Percentiles rank a stretch among this genome's conserved stretches.
Evolutionary conservation across 2,888 invertebrate genomes (phyloP).

Genomic region (Stomorhina lunata): DNA sequence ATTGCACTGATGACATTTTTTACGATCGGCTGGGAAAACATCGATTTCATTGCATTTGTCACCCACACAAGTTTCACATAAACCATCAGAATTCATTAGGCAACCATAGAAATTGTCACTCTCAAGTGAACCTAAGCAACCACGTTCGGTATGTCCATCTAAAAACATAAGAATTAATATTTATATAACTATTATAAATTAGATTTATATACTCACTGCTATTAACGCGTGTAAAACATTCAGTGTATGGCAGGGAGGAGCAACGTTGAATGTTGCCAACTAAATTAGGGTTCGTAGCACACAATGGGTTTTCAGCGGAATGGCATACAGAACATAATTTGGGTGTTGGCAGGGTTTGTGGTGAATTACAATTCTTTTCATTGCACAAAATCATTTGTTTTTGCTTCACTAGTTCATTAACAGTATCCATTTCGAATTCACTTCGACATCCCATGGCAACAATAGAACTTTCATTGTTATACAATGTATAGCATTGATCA

Average conservation of each 20-base stretch:
- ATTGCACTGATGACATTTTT: constrained; percentile 74
- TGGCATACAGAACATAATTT: constrained; percentile 72
- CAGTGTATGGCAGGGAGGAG: constrained; percentile 71
- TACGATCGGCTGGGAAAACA: constrained; percentile 72
- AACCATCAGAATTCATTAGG: constrained; percentile 66
- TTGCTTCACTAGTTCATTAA: constrained; percentile 70
- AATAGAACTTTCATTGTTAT: constrained; percentile 65
- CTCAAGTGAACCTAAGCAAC: constrained; percentile 71
- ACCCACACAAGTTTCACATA: constrained; percentile 71
- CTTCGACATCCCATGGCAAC: constrained; percentile 76
- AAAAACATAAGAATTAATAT: constrained; percentile 13
- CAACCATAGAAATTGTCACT: constrained; percentile 71
- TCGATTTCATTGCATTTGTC: constrained; percentile 72
- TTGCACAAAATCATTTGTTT: constrained; percentile 72
- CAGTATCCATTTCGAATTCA: constrained; percentile 70
- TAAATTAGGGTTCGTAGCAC: constrained; percentile 76
- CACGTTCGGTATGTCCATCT: constrained; percentile 73
- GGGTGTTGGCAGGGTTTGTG: constrained; percentile 57
- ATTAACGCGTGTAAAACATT: constrained; percentile 74
- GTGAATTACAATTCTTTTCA: constrained; percentile 72
- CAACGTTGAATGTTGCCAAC: constrained; percentile 68
- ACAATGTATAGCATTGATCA: constrained; percentile 74
- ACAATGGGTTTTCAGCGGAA: constrained; percentile 71
- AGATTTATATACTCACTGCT: constrained; percentile 60
- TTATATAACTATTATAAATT: background rate